phyloP scores from a whole-genome alignment of 2,888 invertebrate genomes.

The Volucella inflata region DNA sequence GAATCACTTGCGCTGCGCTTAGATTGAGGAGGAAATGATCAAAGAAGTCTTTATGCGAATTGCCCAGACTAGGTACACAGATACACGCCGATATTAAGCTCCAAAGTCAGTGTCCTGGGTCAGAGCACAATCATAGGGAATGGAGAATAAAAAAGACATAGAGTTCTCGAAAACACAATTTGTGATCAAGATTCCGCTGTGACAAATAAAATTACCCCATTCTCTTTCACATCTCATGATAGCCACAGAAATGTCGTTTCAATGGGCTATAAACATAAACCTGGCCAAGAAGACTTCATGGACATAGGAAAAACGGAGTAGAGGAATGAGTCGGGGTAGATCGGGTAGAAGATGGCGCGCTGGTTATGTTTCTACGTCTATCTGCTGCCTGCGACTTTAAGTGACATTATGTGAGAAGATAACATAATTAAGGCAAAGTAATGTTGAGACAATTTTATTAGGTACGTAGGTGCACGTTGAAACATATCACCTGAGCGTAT shows the following conservation, averaged over 20 bases:
- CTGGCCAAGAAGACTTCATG: constrained; percentile 9
- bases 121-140: neutral
- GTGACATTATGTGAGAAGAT: constrained; percentile 74
- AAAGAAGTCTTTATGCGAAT: constrained; percentile 61
- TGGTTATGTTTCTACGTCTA: constrained; percentile 56
- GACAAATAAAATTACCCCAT: constrained; percentile 75
- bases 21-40: constrained; percentile 60
- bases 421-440: constrained; percentile 72
- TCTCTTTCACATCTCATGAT: constrained; percentile 51
- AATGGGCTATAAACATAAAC: constrained; percentile 71
- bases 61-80: constrained; percentile 20
- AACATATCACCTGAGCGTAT: neutral
- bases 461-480: constrained; percentile 27
- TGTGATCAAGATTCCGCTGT: constrained; percentile 73
- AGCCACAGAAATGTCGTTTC: constrained; percentile 59
- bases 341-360: constrained; percentile 27
- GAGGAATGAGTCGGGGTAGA: neutral
- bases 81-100: neutral
- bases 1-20: constrained; percentile 42
- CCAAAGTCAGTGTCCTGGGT: neutral
- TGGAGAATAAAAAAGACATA: constrained; percentile 54
- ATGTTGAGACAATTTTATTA: constrained; percentile 67
- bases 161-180: constrained; percentile 66
- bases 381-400: constrained; percentile 53
- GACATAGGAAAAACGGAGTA: neutral